phyloP scores from a whole-genome alignment of 2,113 vertebrate genomes.

The Cettia cetti region DNA sequence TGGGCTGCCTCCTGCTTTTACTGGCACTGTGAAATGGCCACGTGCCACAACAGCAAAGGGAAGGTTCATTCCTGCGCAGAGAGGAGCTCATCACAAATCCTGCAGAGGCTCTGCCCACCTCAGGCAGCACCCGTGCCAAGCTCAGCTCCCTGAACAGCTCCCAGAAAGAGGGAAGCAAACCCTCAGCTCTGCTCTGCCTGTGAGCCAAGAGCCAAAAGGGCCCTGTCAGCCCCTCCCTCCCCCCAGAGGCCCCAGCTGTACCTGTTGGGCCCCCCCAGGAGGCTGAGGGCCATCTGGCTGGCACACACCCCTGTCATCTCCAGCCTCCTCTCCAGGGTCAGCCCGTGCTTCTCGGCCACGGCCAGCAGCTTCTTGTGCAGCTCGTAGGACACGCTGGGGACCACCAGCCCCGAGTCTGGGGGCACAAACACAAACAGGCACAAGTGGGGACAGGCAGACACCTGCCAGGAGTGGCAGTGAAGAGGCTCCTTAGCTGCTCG shows the following conservation, averaged over 20 bases:
- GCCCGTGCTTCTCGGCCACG: slow-evolving; percentile 87
- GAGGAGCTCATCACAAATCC: background rate
- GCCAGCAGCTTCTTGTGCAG: slow-evolving; percentile 92
- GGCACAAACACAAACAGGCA: background rate
- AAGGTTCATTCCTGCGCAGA: background rate
- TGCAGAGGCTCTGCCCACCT: background rate
- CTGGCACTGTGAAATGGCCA: fast-evolving
- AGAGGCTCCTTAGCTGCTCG: background rate
- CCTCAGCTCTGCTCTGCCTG: background rate
- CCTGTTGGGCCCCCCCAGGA: slow-evolving; percentile 97
- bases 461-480: fast-evolving
- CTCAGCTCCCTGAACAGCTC: background rate
- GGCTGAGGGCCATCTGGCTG: slow-evolving; percentile 96
- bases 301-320: slow-evolving; percentile 97
- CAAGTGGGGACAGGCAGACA: background rate
- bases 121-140: background rate
- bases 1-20: background rate
- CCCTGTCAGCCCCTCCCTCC: background rate
- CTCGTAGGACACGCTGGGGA: slow-evolving; percentile 90
- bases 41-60: background rate
- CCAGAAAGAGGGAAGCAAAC: background rate
- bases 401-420: slow-evolving; percentile 92
- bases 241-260: slow-evolving; percentile 15
- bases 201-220: background rate
- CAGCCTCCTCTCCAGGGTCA: slow-evolving; percentile 89